These are phyloP conservation scores for Dasyprocta punctata DNA, from an alignment of 2,113 vertebrate species.

Conservation along the genomic window DNA sequence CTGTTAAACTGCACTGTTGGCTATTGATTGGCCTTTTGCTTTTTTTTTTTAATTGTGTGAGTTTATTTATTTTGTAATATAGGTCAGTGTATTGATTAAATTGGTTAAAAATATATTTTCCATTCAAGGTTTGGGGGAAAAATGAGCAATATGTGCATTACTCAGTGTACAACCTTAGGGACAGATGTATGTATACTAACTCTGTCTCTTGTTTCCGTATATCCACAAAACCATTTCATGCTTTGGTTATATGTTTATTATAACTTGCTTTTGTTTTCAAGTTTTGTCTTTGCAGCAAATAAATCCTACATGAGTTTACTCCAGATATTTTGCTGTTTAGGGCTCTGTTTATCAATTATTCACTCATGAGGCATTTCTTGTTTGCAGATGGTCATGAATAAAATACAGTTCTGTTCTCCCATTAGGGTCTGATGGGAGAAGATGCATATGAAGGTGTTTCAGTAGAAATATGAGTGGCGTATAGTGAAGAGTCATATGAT, in stretches of 20 bases:
- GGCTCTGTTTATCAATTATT: conserved; percentile 8
- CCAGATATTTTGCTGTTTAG: neutral
- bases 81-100: conserved; percentile 65
- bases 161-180: conserved; percentile 40
- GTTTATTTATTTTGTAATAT: conserved; percentile 78
- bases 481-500: neutral
- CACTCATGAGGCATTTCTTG: neutral
- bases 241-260: conserved; percentile 5
- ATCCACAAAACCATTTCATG: neutral
- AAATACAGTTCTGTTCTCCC: neutral
- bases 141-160: conserved; percentile 36
- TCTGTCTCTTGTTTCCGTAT: neutral
- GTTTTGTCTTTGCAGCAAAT: neutral
- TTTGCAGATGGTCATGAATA: conserved; percentile 6
- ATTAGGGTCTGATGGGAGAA: neutral
- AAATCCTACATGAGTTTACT: neutral
- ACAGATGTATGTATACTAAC: neutral
- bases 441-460: neutral
- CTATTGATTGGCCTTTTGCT: conserved; percentile 75
- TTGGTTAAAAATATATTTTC: conserved; percentile 78
- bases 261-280: neutral
- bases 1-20: conserved; percentile 70
- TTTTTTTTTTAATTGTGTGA: conserved; percentile 74
- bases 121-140: conserved; percentile 45
- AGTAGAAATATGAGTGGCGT: neutral